These are phyloP conservation scores for Myoxocephalus aenaeus DNA, from an alignment of 2,797 vertebrate genomes.

Conservation along the genomic window DNA sequence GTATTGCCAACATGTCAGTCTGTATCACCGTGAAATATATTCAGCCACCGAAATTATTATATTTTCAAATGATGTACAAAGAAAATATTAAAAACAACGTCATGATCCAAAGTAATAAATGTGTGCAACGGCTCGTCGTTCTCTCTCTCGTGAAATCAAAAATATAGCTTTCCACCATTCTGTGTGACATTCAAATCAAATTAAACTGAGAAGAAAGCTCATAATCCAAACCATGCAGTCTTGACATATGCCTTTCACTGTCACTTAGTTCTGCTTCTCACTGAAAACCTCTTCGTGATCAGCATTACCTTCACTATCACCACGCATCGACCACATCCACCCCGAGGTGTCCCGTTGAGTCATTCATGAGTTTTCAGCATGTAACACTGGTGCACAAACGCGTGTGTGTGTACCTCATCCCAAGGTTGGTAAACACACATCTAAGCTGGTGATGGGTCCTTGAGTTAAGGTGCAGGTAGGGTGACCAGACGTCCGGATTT, in stretches of 20 bases:
- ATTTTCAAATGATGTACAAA: constrained; percentile 20
- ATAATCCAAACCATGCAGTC: constrained; percentile 13
- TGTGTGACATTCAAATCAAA: constrained; percentile 45
- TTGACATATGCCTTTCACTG: constrained; percentile 33
- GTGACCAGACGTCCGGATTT: too few relatives aligned
- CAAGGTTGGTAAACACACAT: constrained; percentile 46
- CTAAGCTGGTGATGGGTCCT: constrained; percentile 41
- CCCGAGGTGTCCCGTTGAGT: neutral
- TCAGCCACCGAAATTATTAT: constrained; percentile 14
- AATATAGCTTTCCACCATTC: constrained; percentile 31
- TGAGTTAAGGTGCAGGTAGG: neutral
- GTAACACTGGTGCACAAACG: constrained; percentile 10
- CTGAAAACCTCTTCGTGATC: constrained; percentile 26
- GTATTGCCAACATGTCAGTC: constrained; percentile 25
- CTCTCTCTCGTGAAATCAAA: constrained; percentile 35
- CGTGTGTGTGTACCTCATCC: constrained; percentile 13
- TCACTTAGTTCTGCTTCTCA: constrained; percentile 34
- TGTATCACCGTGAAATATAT: constrained; percentile 39
- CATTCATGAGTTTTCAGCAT: constrained; percentile 12
- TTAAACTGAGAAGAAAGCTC: constrained; percentile 33
- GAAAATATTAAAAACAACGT: constrained; percentile 16
- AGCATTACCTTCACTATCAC: constrained; percentile 20
- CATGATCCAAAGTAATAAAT: constrained; percentile 28
- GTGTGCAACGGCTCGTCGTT: neutral
- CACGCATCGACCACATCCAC: constrained; percentile 3